Base-by-base conservation (phyloP, 92 coral and sea anemone genomes). In the Phenganax stokvisi region DNA sequence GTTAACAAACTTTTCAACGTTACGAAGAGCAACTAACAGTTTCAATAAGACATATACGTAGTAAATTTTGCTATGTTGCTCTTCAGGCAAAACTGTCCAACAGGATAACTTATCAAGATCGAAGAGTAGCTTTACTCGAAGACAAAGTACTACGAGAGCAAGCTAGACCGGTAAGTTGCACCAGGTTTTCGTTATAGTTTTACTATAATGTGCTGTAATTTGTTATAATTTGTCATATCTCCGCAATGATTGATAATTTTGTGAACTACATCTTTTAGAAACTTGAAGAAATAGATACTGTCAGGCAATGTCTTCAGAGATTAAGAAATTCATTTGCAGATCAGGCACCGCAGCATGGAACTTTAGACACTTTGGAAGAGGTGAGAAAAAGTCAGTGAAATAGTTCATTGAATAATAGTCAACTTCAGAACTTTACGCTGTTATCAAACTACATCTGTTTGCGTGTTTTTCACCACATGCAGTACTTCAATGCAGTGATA, bases 341-440 rank as follows among this genome's bases (percentile, higher is more conserved):
- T 0, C 89, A 90, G 56, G 96, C 92, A 51, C 89, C 93, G 2
- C 92, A 91, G 57, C 97, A 90, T 25, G 92, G 88, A 71, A 88
- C 92, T 8, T 72, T 94, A 56, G 97, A 94, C 76, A 88, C 91
- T 0, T 79, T 94, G 57, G 97, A 94, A 90, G 94, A 94, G 98
- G 98, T 93, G 51, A 11, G 85, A 55, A 71, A 13, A n/a, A 12
- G n/a, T 68, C 56, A 10, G 9, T 12, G 47, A 37, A 37, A 2
- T 37, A 37, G 3, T 37, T 37, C 3, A 37, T 37, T 37, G 47
- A 37, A 37, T 37, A 37, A 1, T 0, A 37, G 47, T 37, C 47
- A 37, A 37, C 47, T 37, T 37, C 47, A 37, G 47, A 37, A 37
- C 2, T 37, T 37, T 10, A 3, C 0, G 73, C 20, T 51, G 47